Percentiles rank a stretch among this genome's conserved stretches.
These are phyloP conservation scores for Iphiclides podalirius DNA, from an alignment of 2,888 invertebrate genomes.

Conservation along the genomic window DNA sequence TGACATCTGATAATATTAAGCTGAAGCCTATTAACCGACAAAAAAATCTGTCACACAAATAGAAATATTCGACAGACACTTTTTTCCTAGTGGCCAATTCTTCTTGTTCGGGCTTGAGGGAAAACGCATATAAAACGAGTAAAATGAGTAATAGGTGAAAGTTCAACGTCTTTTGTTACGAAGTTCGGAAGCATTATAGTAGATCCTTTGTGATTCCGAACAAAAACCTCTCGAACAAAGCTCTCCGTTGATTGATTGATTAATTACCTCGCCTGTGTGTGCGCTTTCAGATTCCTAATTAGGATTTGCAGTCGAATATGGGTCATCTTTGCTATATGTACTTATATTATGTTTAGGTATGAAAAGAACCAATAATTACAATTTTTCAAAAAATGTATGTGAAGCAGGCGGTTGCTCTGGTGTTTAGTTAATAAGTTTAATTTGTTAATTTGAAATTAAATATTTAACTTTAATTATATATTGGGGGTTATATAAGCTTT, in stretches of 20 bases:
- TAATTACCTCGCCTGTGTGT: slow-evolving; percentile 52
- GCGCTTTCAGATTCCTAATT: slow-evolving; percentile 23
- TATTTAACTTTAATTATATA: too few species aligned
- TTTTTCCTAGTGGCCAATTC: slow-evolving; percentile 1
- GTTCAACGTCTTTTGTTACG: slow-evolving; percentile 50
- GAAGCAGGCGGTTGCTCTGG: too few species aligned
- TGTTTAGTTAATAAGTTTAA: too few species aligned
- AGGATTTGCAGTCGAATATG: slow-evolving; percentile 13
- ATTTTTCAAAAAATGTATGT: too few species aligned
- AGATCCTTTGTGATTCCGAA: slow-evolving; percentile 52
- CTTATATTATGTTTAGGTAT: too few species aligned
- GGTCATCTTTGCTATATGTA: slow-evolving; percentile 35
- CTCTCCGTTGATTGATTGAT: slow-evolving; percentile 57
- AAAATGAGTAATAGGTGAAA: slow-evolving; percentile 47
- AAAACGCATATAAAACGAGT: slow-evolving; percentile 42
- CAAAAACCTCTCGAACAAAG: slow-evolving; percentile 59
- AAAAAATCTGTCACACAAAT: too few species aligned
- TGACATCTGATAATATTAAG: too few species aligned
- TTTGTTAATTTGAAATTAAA: too few species aligned
- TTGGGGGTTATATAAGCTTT: too few species aligned
- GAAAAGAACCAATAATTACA: too few species aligned
- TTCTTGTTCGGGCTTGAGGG: slow-evolving; percentile 25
- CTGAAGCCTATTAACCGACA: too few species aligned
- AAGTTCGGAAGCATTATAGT: slow-evolving; percentile 45
- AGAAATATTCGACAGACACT: too few species aligned